Percentiles rank a stretch among this genome's conserved stretches.
phyloP scores from a whole-genome alignment of 2,888 invertebrate species.

The Synanthedon andrenaeformis region DNA sequence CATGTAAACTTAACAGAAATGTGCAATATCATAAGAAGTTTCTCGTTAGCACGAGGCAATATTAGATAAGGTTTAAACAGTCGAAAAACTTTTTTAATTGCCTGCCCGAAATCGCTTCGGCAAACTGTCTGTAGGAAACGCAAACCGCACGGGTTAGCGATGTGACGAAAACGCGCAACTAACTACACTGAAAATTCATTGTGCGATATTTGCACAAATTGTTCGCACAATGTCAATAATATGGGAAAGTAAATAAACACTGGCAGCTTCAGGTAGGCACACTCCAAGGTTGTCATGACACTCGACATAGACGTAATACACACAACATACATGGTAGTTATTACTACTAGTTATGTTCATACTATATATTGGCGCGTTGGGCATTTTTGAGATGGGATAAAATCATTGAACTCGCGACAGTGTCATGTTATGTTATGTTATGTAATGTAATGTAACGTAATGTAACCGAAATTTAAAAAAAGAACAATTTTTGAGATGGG shows the following conservation, averaged over 20 bases:
- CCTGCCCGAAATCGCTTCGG: not conserved
- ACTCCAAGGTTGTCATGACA: not conserved
- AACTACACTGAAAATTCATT: not conserved
- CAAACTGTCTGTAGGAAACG: not conserved
- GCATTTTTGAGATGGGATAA: too few species aligned
- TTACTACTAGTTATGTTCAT: too few species aligned
- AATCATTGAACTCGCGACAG: too few species aligned
- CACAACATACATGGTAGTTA: too few species aligned
- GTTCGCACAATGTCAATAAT: not conserved
- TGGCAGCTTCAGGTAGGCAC: slow-evolving; percentile 4
- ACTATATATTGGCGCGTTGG: too few species aligned
- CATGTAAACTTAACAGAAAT: too few species aligned
- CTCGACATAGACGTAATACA: not conserved
- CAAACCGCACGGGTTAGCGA: not conserved
- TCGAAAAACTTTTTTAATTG: not conserved
- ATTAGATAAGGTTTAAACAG: not conserved
- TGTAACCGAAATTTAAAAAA: too few species aligned
- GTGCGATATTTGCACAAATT: not conserved
- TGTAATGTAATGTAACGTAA: too few species aligned
- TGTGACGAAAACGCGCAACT: not conserved
- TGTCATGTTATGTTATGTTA: too few species aligned
- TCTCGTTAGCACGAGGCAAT: not conserved
- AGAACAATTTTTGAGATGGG: too few species aligned
- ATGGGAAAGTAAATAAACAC: not conserved
- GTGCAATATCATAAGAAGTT: too few species aligned